Evolutionary conservation across 2,113 vertebrate genomes (phyloP), one percentile per base, ranked within the genome.

Genomic region (Heterotilapia buettikoferi): DNA sequence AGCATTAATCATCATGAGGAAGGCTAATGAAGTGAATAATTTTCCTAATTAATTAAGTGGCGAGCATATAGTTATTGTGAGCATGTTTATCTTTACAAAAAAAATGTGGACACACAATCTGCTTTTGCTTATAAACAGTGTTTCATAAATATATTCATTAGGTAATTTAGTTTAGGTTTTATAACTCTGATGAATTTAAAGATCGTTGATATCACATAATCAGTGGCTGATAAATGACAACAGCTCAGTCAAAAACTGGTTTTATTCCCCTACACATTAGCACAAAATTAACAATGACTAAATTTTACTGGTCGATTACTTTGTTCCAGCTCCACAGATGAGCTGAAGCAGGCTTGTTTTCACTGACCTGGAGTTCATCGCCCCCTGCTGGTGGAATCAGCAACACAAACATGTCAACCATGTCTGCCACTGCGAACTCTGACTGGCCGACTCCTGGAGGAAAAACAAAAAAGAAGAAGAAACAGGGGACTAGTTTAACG

Each of bases 341-440:
- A 38, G 59, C 59, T 38, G 61, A 66, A 38, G 61, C 61, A 12
- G 4, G 61, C 61, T 38, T 13, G 36, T 5, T 80, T 61, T 80
- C 38, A 94, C 90, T 96, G 96, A 99, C 99, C 98, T 99, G 98
- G 84, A 99, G 96, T 94, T 99, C 98, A 91, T 99, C 99, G 94
- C 98, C 99, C 96, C 98, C 98, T 24, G 98, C 98, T 96, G 99
- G 99, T 66, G 99, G 98, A 90, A 99, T 97, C 56, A 99, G 96
- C 54, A 99, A 95, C 90, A 99, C 95, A 96, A 99, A 99, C 97
- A 99, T 98, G 94, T 99, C 99, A 56, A 99, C 98, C 98, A 99
- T 99, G 90, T 99, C 98, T 24, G 98, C 98, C 82, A 99, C 98
- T 6, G 99, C 98, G 95, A 99, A 99, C 93, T 99, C 99, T 1